Percentiles rank a stretch among this genome's conserved stretches.
Conservation (phyloP, 2,797 vertebrate species). For the Eulemur rubriventer region DNA sequence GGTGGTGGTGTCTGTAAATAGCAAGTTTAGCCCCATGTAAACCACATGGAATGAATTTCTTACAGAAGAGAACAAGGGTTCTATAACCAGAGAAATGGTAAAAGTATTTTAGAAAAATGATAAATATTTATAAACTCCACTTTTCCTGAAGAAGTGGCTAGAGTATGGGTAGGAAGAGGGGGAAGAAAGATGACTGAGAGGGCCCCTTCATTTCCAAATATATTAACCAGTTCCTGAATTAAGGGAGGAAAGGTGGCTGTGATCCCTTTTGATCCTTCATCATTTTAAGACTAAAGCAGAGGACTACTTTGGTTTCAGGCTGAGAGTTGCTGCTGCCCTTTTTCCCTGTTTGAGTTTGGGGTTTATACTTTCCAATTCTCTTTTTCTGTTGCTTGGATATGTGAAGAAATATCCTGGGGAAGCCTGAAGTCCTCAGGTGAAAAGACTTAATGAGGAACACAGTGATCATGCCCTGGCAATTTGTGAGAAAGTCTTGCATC, state of each 20-base stretch:
- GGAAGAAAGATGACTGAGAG: neutral
- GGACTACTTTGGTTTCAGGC: neutral
- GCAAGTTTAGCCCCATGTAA: neutral
- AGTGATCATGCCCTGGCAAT: neutral
- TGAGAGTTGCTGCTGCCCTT: neutral
- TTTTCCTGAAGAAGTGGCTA: slow-evolving; percentile 20
- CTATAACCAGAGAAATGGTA: neutral
- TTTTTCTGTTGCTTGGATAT: neutral
- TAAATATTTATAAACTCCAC: neutral
- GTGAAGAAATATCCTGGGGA: neutral
- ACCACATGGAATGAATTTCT: neutral
- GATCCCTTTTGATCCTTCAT: neutral
- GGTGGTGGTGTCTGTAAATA: neutral
- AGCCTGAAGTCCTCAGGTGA: neutral
- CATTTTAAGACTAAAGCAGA: neutral
- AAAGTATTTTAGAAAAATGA: neutral
- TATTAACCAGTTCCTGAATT: neutral
- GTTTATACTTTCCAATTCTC: neutral
- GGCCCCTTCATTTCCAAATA: neutral
- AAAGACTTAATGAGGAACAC: neutral
- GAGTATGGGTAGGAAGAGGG: neutral
- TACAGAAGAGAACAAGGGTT: neutral
- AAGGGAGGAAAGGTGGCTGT: neutral
- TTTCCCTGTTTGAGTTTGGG: neutral
- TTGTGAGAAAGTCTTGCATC: neutral